These are phyloP conservation scores for Melinopterus prodromus DNA, from an alignment of 2,888 invertebrate species.

Conservation along the genomic window DNA sequence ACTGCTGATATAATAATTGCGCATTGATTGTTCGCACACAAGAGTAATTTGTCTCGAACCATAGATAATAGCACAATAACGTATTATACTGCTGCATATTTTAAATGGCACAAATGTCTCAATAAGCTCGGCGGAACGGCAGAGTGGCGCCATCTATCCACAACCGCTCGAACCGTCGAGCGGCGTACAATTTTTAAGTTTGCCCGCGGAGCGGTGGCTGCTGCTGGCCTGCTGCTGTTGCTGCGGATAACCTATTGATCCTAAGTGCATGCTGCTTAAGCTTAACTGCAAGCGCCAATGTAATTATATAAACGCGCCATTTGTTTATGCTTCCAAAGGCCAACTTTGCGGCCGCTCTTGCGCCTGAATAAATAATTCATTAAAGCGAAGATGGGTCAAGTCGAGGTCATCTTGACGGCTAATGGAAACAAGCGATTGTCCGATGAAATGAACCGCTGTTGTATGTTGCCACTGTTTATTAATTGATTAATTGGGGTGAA, in stretches of 20 bases:
- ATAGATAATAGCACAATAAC: neutral
- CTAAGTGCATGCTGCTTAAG: neutral
- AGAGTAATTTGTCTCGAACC: neutral
- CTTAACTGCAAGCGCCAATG: neutral
- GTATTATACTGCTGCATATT: neutral
- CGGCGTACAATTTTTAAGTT: neutral
- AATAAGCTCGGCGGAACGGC: neutral
- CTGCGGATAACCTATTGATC: conserved; percentile 4
- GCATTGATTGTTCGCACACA: neutral
- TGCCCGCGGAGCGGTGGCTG: neutral
- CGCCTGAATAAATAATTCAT: neutral
- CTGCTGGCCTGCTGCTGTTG: neutral
- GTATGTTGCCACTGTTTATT: neutral
- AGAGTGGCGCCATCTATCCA: neutral
- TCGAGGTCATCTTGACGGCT: neutral
- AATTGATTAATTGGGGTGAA: neutral
- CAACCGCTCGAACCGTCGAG: neutral
- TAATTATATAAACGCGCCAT: neutral
- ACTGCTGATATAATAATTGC: neutral
- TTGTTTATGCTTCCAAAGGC: neutral
- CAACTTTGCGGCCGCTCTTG: neutral
- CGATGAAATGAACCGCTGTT: neutral
- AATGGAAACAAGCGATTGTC: neutral
- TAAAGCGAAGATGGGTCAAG: neutral
- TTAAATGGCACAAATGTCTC: neutral